Evolutionary conservation across 1,140 invertebrate genomes (phyloP), one percentile per base, ranked within the genome.

Genomic region (Aphis gossypii): DNA sequence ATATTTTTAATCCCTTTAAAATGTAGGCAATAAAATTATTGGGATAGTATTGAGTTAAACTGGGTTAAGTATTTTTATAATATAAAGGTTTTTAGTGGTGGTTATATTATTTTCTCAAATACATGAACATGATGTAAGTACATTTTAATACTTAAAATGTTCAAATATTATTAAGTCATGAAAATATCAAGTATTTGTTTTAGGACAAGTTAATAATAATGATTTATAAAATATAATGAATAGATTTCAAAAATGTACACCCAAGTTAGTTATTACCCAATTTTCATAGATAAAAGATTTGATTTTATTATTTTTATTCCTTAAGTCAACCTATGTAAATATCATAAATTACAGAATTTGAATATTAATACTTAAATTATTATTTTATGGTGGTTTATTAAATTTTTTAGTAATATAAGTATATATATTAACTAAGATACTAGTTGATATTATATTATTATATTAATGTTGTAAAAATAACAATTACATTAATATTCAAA

Each of bases 111-210:
- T 2, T 51, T 51, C 14, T 51, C 48, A 51, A 51, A 51, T 51
- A 51, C 48, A 51, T 48, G 14, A 48, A 48, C 48, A n/a, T 76
- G 60, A 5, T 35, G n/a, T 76, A n/a, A 35, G 60, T 1, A 76
- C 60, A 68, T 76, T n/a, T n/a, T 76, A 76, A n/a, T n/a, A 76
- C n/a, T 76, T 76, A 35, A n/a, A 76, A 76, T 76, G 30, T n/a
- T 76, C 6, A 76, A 76, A 76, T 76, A 76, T n/a, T 18, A n/a
- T n/a, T 35, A n/a, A n/a, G 1, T 76, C 30, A 18, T 76, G 0
- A n/a, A 76, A n/a, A 5, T n/a, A n/a, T 68, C 30, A 68, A n/a
- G n/a, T 14, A n/a, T 5, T 14, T 68, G 11, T 60, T 30, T 30
- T 25, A 21, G 2, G 60, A 68, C n/a, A 68, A 14, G 60, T 68